Conservation (phyloP, 2,113 vertebrate species). For the Electrona antarctica region DNA sequence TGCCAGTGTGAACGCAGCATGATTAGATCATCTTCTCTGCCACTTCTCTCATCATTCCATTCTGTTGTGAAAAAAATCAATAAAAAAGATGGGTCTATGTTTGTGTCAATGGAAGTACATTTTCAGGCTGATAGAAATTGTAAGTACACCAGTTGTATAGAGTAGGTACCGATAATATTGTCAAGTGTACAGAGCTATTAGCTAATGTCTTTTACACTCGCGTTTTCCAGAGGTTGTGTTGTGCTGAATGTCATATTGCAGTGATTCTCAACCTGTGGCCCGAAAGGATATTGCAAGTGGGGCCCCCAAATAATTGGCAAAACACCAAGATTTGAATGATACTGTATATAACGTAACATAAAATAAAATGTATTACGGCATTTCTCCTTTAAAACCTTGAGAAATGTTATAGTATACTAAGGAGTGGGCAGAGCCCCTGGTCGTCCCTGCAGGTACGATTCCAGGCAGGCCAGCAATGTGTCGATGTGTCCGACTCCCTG, state of each 20-base stretch:
- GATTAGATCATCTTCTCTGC: constrained; percentile 4
- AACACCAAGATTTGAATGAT: too few relatives aligned
- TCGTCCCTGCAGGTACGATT: too few relatives aligned
- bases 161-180: constrained; percentile 55
- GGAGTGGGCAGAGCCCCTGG: too few relatives aligned
- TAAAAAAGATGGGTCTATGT: constrained; percentile 37
- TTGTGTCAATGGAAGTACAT: not conserved
- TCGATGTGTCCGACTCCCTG: too few relatives aligned
- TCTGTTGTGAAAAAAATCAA: constrained; percentile 1
- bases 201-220: constrained; percentile 71
- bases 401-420: too few relatives aligned
- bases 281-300: not conserved
- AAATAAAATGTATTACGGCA: too few relatives aligned
- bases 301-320: too few relatives aligned
- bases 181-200: constrained; percentile 72
- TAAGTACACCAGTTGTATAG: constrained; percentile 66
- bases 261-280: constrained; percentile 32
- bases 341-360: too few relatives aligned
- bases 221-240: constrained; percentile 67
- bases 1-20: not conserved
- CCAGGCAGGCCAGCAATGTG: too few relatives aligned
- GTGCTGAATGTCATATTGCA: constrained; percentile 68
- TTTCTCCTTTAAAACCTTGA: too few relatives aligned
- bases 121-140: constrained; percentile 18
- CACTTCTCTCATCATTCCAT: constrained; percentile 17